Conservation (phyloP, 2,888 invertebrate species). For the Lepeophtheirus nordmannii region DNA sequence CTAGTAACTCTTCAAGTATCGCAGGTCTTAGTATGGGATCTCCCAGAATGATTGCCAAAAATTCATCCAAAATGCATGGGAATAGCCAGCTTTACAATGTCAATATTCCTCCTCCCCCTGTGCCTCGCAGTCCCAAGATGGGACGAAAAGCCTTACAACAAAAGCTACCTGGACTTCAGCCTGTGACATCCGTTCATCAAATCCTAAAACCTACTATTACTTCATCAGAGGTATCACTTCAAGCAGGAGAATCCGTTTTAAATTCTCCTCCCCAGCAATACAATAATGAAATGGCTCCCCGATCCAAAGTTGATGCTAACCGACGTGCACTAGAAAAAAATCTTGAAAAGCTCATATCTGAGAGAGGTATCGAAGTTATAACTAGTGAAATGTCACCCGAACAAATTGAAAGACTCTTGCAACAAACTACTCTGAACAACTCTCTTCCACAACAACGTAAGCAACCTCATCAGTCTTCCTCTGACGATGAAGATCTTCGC, state of each 20-base stretch:
- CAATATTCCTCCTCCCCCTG: constrained; percentile 35
- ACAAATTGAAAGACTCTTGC: constrained; percentile 26
- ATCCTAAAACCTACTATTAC: constrained; percentile 12
- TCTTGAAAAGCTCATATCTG: constrained; percentile 45
- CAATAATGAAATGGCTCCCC: not conserved
- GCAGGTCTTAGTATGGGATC: constrained; percentile 2
- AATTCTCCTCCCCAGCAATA: not conserved
- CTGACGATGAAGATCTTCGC: not conserved
- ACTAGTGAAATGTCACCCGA: constrained; percentile 25
- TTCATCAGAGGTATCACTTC: constrained; percentile 8
- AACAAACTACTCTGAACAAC: constrained; percentile 27
- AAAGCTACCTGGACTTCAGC: constrained; percentile 28
- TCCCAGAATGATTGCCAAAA: constrained; percentile 4
- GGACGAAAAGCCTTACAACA: constrained; percentile 7
- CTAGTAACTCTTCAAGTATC: constrained; percentile 1
- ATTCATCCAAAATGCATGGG: not conserved
- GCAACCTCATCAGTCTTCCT: not conserved
- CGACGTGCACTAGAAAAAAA: constrained; percentile 47
- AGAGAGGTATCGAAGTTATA: constrained; percentile 34
- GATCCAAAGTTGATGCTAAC: not conserved
- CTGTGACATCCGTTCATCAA: constrained; percentile 24
- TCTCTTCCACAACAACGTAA: not conserved
- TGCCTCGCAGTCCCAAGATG: constrained; percentile 34
- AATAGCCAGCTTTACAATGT: no score
- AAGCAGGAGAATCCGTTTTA: not conserved